These are phyloP conservation scores for Boulengerochromis microlepis DNA, from an alignment of 2,113 vertebrate genomes.

Conservation along the genomic window DNA sequence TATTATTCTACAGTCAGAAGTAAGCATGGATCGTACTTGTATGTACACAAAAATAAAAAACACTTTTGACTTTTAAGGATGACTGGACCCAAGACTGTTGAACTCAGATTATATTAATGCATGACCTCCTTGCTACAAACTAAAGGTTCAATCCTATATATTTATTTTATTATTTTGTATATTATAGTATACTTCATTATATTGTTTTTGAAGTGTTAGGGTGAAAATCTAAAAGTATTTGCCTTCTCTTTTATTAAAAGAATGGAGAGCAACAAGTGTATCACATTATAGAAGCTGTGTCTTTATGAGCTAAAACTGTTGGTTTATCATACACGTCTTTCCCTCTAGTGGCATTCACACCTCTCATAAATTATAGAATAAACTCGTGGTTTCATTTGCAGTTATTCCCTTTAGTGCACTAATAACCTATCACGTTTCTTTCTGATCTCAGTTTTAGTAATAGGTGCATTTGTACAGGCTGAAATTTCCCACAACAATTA, in stretches of 20 bases:
- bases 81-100: not conserved
- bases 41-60: not conserved
- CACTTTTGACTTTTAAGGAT: not conserved
- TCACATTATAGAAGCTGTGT: not conserved
- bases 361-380: slow-evolving; percentile 41
- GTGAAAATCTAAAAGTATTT: not conserved
- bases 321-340: slow-evolving; percentile 4
- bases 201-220: not conserved
- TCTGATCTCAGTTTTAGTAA: not conserved
- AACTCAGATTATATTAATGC: not conserved
- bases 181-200: not conserved
- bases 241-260: not conserved
- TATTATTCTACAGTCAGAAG: not conserved
- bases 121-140: not conserved
- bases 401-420: slow-evolving; percentile 52
- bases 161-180: not conserved
- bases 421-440: slow-evolving; percentile 4
- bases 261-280: not conserved
- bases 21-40: not conserved
- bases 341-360: slow-evolving; percentile 9
- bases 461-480: not conserved
- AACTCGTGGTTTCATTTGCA: slow-evolving; percentile 43
- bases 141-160: not conserved
- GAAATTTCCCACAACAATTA: not conserved
- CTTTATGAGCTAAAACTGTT: not conserved